phyloP scores from a whole-genome alignment of 2,888 invertebrate species.

The Latheticus oryzae region DNA sequence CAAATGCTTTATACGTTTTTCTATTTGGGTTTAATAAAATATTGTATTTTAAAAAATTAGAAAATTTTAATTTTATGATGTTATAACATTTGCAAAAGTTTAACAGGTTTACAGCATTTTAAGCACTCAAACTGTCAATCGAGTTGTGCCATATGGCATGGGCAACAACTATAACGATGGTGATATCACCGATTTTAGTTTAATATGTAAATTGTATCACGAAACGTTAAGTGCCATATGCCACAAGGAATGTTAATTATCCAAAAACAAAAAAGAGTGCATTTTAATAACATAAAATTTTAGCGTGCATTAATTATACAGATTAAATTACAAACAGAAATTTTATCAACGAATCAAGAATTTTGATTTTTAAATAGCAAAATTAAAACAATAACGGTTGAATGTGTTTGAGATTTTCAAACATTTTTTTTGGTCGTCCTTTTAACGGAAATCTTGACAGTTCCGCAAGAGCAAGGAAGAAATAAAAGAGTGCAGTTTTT shows the following conservation, averaged over 20 bases:
- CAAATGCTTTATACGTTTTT: too few species aligned
- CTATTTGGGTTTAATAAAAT: too few species aligned
- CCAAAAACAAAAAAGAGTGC: constrained; percentile 23
- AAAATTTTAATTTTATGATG: too few species aligned
- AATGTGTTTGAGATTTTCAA: not conserved
- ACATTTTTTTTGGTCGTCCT: constrained; percentile 10
- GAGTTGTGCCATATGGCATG: constrained; percentile 42
- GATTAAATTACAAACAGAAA: too few species aligned
- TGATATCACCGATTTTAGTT: constrained; percentile 46
- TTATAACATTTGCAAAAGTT: too few species aligned
- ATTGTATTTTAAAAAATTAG: too few species aligned
- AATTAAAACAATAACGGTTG: not conserved
- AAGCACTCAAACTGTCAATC: too few species aligned
- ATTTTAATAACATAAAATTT: constrained; percentile 7
- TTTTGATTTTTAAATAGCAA: not conserved
- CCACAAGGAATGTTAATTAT: constrained; percentile 43
- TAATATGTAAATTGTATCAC: constrained; percentile 36
- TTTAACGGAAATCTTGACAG: constrained; percentile 50
- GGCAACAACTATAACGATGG: constrained; percentile 45
- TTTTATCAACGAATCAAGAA: too few species aligned
- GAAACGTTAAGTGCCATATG: constrained; percentile 48
- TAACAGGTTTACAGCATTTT: too few species aligned
- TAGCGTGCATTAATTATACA: too few species aligned
- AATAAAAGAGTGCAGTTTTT: constrained; percentile 53
- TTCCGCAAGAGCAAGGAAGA: constrained; percentile 48